Evolutionary conservation across 1,140 invertebrate genomes (phyloP).

Genomic region (Drosophila lini): DNA sequence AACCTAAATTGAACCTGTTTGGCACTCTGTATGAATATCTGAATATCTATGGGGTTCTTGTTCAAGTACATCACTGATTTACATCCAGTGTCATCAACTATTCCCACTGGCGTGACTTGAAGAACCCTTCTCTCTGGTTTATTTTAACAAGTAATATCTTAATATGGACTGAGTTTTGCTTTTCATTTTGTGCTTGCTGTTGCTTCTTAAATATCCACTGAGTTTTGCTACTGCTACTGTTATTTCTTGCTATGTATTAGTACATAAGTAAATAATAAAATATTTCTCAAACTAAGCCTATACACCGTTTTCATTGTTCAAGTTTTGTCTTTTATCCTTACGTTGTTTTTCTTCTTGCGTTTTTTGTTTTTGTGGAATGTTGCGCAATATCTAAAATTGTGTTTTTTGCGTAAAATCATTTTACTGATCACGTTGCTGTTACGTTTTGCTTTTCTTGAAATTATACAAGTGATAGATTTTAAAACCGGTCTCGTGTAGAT

Average conservation of each 20-base stretch:
- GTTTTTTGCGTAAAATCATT: constrained; percentile 72
- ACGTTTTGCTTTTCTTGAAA: constrained; percentile 10
- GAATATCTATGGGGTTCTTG: constrained; percentile 3
- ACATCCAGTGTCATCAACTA: no score
- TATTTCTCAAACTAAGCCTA: constrained; percentile 26
- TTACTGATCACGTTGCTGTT: constrained; percentile 79
- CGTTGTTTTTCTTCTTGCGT: constrained; percentile 34
- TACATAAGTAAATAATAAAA: constrained; percentile 25
- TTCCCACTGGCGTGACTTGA: neutral
- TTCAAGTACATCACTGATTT: constrained; percentile 6
- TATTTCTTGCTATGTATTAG: constrained; percentile 33
- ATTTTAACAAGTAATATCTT: constrained; percentile 61
- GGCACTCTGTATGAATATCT: constrained; percentile 23
- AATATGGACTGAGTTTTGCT: constrained; percentile 73
- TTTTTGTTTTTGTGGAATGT: constrained; percentile 59
- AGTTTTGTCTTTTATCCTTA: constrained; percentile 65
- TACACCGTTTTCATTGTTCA: constrained; percentile 67
- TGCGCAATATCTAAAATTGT: constrained; percentile 58
- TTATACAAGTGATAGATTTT: constrained; percentile 56
- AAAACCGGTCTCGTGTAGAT: constrained; percentile 68
- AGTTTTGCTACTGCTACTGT: constrained; percentile 58
- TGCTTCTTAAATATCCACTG: constrained; percentile 67
- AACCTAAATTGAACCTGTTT: constrained; percentile 34
- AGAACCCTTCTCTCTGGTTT: constrained; percentile 8
- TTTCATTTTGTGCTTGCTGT: constrained; percentile 17